Evolutionary conservation across 2,113 vertebrate species (phyloP).

Genomic region (Puntigrus tetrazona): DNA sequence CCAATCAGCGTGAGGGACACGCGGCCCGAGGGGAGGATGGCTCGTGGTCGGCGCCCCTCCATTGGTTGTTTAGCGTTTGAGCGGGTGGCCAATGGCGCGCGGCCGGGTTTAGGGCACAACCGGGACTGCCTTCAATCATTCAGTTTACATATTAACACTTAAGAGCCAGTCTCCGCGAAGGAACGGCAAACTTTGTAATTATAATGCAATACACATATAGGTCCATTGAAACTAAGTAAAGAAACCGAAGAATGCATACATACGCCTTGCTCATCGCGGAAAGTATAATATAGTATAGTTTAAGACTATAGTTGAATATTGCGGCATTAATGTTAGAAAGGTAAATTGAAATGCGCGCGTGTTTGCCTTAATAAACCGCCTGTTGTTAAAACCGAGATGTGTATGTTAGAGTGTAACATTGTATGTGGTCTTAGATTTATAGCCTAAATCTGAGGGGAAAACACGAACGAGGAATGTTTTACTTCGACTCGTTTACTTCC

Average conservation of each 20-base stretch:
- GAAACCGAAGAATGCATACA: background rate
- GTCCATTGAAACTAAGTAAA: background rate
- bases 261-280: background rate
- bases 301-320: background rate
- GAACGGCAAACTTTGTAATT: constrained; percentile 30
- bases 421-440: background rate
- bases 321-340: background rate
- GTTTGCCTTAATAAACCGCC: background rate
- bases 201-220: constrained; percentile 36
- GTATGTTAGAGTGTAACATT: background rate
- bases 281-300: background rate
- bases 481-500: background rate
- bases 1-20: constrained; percentile 91
- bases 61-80: constrained; percentile 86
- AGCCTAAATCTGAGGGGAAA: too few species aligned
- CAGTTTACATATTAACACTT: constrained; percentile 79
- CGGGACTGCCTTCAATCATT: constrained; percentile 83
- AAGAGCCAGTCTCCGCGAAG: constrained; percentile 61
- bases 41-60: constrained; percentile 91
- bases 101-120: constrained; percentile 80
- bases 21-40: constrained; percentile 85
- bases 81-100: constrained; percentile 87
- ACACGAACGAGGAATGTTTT: too few species aligned
- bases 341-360: background rate
- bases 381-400: background rate